Percentiles rank a stretch among this genome's conserved stretches.
These are phyloP conservation scores for Oreochromis spilurus DNA, from an alignment of 2,113 vertebrate genomes.

Conservation along the genomic window DNA sequence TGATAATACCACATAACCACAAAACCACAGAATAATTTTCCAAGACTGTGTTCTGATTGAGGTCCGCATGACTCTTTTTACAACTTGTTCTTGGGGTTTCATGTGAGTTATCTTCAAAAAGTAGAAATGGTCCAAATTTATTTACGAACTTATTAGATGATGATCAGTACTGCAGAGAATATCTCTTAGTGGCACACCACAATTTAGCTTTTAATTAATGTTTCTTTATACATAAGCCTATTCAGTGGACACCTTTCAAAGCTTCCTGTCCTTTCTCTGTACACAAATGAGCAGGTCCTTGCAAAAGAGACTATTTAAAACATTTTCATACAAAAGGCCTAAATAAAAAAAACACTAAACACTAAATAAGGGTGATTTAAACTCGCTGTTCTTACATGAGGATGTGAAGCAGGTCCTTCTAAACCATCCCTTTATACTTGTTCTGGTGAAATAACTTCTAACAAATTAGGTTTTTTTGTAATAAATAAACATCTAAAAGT, in stretches of 20 bases:
- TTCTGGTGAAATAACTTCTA: neutral
- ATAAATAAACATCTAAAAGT: neutral
- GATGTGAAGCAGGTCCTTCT: neutral
- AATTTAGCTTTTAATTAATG: neutral
- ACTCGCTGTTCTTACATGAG: neutral
- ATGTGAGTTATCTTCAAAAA: neutral
- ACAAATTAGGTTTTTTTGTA: fast-evolving
- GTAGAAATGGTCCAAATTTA: neutral
- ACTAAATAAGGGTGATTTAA: neutral
- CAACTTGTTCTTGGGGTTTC: neutral
- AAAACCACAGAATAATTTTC: neutral
- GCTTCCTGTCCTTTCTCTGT: neutral
- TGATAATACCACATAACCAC: neutral
- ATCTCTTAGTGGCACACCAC: neutral
- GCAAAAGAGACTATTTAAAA: neutral
- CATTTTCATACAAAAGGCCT: neutral
- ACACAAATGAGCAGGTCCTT: neutral
- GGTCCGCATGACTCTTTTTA: neutral
- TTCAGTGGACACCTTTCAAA: neutral
- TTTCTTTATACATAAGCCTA: neutral
- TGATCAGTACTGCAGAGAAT: neutral
- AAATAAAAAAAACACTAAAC: neutral
- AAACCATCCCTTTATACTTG: neutral
- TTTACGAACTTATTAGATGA: neutral
- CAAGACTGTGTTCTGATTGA: neutral